Conservation (phyloP, 2,797 vertebrate species). For the Epinephelus coioides region DNA sequence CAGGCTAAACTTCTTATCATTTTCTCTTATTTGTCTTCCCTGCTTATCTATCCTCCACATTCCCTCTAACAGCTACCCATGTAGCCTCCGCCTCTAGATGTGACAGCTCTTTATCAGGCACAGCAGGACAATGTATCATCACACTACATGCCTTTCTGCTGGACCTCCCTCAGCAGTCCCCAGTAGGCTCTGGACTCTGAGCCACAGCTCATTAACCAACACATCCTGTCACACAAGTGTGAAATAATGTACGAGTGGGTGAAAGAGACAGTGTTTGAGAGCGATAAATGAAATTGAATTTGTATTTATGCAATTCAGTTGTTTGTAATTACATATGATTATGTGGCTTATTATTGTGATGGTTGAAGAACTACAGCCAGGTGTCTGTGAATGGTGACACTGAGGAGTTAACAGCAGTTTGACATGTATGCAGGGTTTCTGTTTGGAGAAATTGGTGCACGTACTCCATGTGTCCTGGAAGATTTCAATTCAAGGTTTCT, state of each 20-base stretch:
- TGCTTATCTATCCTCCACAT: slow-evolving; percentile 36
- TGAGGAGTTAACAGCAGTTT: slow-evolving; percentile 16
- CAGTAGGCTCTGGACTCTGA: slow-evolving; percentile 1
- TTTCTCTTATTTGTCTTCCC: slow-evolving; percentile 31
- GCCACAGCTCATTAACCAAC: slow-evolving; percentile 15
- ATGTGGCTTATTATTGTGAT: background rate
- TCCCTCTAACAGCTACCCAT: slow-evolving; percentile 11
- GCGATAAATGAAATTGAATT: background rate
- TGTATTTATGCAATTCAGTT: background rate
- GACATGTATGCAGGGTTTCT: background rate
- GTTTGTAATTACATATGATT: background rate
- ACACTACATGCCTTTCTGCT: slow-evolving; percentile 43
- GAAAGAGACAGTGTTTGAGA: background rate
- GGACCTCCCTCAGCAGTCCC: slow-evolving; percentile 23
- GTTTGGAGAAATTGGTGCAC: too few relatives aligned
- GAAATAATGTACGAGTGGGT: background rate
- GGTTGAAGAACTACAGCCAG: background rate
- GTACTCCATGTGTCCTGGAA: too few relatives aligned
- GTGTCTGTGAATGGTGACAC: background rate
- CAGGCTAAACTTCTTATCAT: slow-evolving; percentile 53
- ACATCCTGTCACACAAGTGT: slow-evolving; percentile 14
- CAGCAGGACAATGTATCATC: slow-evolving; percentile 61
- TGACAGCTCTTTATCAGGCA: slow-evolving; percentile 62
- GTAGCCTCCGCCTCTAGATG: slow-evolving; percentile 16
- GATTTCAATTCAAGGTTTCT: too few relatives aligned